Conservation (phyloP, 64 coral and sea anemone species). For the Trachythela sp. region DNA sequence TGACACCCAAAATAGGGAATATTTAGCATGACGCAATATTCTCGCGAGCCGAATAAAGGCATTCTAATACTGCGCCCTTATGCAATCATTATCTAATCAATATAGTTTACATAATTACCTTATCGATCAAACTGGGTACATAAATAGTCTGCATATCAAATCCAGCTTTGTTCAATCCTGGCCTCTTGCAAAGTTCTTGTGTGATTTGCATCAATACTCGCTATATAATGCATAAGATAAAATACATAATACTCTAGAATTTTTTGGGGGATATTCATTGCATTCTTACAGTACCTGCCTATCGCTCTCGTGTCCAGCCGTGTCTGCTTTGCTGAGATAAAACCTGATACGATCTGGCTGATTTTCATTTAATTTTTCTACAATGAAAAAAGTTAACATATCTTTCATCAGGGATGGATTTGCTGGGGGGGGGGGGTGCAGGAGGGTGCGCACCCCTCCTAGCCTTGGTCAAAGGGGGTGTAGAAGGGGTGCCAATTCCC, state of each 20-base stretch:
- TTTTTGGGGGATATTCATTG: background rate
- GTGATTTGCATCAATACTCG: slow-evolving; percentile 98
- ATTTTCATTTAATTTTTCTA: slow-evolving; percentile 85
- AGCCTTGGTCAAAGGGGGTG: too few relatives aligned
- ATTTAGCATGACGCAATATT: too few relatives aligned
- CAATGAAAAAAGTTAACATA: background rate
- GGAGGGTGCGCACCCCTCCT: too few relatives aligned
- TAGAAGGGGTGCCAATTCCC: too few relatives aligned
- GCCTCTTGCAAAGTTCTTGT: slow-evolving; percentile 92
- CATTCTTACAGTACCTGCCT: slow-evolving; percentile 55
- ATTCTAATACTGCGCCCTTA: too few relatives aligned
- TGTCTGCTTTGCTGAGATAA: slow-evolving; percentile 91
- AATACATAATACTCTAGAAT: too few relatives aligned
- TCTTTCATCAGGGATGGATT: too few relatives aligned
- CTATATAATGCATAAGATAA: slow-evolving; percentile 50
- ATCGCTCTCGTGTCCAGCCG: slow-evolving; percentile 92
- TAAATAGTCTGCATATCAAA: slow-evolving; percentile 99
- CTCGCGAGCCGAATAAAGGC: too few relatives aligned
- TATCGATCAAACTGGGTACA: slow-evolving; percentile 78
- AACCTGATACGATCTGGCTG: slow-evolving; percentile 73
- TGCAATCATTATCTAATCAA: background rate
- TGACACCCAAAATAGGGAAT: too few relatives aligned
- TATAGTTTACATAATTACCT: slow-evolving; percentile 36
- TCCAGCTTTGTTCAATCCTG: slow-evolving; percentile 96
- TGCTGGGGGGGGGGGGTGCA: too few relatives aligned